These are phyloP conservation scores for Poecilia wingei DNA, from an alignment of 2,797 vertebrate species.

Conservation along the genomic window DNA sequence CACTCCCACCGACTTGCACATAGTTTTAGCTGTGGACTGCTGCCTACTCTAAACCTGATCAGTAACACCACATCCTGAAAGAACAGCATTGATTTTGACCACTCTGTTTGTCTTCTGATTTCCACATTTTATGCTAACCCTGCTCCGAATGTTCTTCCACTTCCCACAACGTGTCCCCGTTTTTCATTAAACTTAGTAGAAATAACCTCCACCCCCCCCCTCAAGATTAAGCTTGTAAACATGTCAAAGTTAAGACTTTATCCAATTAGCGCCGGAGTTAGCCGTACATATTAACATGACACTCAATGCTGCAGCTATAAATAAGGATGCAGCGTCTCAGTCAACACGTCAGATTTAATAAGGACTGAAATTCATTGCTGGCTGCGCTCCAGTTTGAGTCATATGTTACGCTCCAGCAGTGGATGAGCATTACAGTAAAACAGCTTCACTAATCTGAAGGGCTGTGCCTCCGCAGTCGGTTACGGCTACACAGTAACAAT, in stretches of 20 bases:
- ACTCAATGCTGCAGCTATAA: conserved; percentile 49
- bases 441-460: conserved; percentile 13
- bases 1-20: conserved; percentile 16
- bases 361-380: conserved; percentile 46
- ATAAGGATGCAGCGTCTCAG: conserved; percentile 43
- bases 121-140: background rate
- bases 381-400: conserved; percentile 40
- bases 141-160: background rate
- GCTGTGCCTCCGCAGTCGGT: conserved; percentile 16
- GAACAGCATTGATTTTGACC: background rate
- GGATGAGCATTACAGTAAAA: conserved; percentile 29
- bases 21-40: background rate
- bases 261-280: conserved; percentile 39
- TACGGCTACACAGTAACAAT: conserved; percentile 8
- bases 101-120: background rate
- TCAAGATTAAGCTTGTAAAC: conserved; percentile 25
- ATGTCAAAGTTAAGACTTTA: conserved; percentile 24
- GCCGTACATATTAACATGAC: conserved; percentile 25
- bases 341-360: conserved; percentile 48
- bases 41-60: background rate
- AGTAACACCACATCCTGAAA: background rate
- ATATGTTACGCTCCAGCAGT: conserved; percentile 38
- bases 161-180: background rate
- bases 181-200: background rate
- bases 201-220: background rate